These are phyloP conservation scores for Drosophila cyrtoloma DNA, from an alignment of 2,888 invertebrate species.

Conservation along the genomic window DNA sequence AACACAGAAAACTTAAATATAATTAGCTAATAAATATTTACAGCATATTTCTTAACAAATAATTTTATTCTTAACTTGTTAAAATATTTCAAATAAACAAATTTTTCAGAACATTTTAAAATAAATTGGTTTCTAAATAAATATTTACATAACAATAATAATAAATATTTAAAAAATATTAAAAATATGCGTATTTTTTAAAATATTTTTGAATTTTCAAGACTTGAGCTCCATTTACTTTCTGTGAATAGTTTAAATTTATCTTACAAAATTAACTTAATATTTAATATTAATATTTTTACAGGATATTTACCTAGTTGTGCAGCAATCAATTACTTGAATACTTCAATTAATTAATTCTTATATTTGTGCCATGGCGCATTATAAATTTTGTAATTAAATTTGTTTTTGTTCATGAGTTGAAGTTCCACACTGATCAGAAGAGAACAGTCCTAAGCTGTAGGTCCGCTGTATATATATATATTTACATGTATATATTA, in stretches of 20 bases:
- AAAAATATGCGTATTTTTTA: accelerated
- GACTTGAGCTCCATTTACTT: not conserved
- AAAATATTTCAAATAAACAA: not conserved
- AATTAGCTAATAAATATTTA: not conserved
- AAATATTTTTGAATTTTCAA: not conserved
- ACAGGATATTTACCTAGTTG: not conserved
- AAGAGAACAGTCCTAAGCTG: not conserved
- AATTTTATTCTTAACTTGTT: accelerated
- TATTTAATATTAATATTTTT: not conserved
- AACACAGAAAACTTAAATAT: not conserved
- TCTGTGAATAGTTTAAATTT: not conserved
- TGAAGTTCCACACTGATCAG: not conserved
- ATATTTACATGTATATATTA: not conserved
- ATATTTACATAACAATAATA: not conserved
- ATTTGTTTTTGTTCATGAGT: not conserved
- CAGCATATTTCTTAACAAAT: not conserved
- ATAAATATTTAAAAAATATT: too few species aligned
- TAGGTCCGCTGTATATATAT: not conserved
- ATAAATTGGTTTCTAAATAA: not conserved
- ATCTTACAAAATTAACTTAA: not conserved
- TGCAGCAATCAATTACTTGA: not conserved
- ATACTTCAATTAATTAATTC: not conserved
- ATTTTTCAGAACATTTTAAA: not conserved
- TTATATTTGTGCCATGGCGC: not conserved
- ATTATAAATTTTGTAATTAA: slow-evolving; percentile 2